Evolutionary conservation across 2,113 vertebrate species (phyloP), one percentile per base, ranked within the genome.

Genomic region (Trachemys scripta): DNA sequence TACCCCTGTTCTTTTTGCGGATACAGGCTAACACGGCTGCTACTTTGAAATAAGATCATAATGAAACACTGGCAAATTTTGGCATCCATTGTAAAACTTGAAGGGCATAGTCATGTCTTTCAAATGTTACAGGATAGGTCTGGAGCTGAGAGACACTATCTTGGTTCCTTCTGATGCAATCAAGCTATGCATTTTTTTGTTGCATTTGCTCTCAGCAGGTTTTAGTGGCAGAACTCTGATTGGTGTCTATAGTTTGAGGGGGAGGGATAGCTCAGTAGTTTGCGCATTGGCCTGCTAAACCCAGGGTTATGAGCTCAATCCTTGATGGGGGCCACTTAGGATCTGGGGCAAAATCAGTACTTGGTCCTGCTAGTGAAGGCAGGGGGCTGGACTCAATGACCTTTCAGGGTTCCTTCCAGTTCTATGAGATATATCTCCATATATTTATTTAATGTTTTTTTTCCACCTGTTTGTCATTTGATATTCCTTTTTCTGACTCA

Each of bases 161-260:
- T 69, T 1, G 17, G 69, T 92, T 94, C 87, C 84, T 87, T 84
- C 80, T 90, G 82, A 56, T 92, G 96, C 80, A 89, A 49, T 62
- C 42, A 31, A 85, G 31, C 91, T 83, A 91, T 94, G 90, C 95
- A 90, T 97, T 95, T 94, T 62, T 92, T 93, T 75, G 91, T 94
- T 89, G 84, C 84, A 75, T 90, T 88, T 92, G 93, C 45, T 92
- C 82, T 24, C 31, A 27, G 80, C n/a, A 82, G 94, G 95, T 84
- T 96, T 96, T 96, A 95, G 84, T 95, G 92, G 82, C 93, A 95
- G 90, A 87, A n/a, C 84, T 94, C 83, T 79, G 90, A 85, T 83
- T 0, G 3, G 50, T 75, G 76, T 57, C 10, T 57, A 27, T 11
- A 57, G 24, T 27, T 56, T 45, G 45, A 45, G 45, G 45, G 45